Percentiles rank a stretch among this genome's conserved stretches.
Conservation (phyloP, 2,888 invertebrate species). For the Catocala fraxini region DNA sequence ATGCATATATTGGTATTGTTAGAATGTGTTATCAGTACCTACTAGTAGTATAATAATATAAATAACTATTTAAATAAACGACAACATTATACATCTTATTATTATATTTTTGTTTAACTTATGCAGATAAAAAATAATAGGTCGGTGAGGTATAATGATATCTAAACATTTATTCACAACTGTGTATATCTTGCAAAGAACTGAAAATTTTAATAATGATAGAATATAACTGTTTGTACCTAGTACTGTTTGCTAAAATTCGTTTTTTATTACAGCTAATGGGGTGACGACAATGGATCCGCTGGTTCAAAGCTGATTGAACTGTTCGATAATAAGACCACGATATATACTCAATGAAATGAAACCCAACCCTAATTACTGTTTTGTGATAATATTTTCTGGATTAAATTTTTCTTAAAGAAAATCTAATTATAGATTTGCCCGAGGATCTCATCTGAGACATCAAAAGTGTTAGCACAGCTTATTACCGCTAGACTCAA, state of each 20-base stretch:
- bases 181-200: too few species aligned
- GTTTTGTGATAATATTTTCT: neutral
- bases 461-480: neutral
- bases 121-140: too few species aligned
- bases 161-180: too few species aligned
- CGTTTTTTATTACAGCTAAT: neutral
- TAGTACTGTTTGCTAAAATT: too few species aligned
- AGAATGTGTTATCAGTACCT: too few species aligned
- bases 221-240: neutral
- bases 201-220: too few species aligned
- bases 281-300: neutral
- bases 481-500: neutral
- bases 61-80: too few species aligned
- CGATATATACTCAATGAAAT: neutral
- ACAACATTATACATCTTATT: too few species aligned
- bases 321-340: neutral
- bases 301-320: neutral
- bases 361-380: neutral
- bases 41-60: too few species aligned
- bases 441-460: neutral
- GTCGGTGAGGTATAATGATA: too few species aligned
- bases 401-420: neutral
- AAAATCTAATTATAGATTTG: slow-evolving; percentile 1
- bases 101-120: too few species aligned
- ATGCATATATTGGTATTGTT: slow-evolving; percentile 12